A percentile compares a stretch with the other conserved stretches of the same genome.
Evolutionary conservation across 1,140 invertebrate genomes (phyloP).

Genomic region (Pseudobourletiella spinata): DNA sequence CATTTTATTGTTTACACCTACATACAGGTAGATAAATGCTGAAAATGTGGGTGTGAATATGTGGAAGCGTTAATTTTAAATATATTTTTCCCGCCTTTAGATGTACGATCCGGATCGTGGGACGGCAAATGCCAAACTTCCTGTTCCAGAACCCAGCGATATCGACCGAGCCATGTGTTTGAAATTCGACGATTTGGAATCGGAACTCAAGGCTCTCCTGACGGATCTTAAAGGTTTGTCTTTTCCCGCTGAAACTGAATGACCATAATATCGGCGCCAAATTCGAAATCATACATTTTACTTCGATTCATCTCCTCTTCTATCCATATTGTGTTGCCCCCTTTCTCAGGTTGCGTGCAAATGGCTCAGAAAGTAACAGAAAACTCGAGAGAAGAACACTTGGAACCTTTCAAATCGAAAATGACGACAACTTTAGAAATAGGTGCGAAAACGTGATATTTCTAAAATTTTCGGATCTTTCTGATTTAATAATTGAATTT

Average conservation of each 20-base stretch:
- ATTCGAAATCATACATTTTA: no score
- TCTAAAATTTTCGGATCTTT: no score
- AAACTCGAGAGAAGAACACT: slow-evolving; percentile 54
- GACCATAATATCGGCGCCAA: slow-evolving; percentile 45
- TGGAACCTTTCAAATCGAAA: slow-evolving; percentile 79
- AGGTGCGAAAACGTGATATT: no score
- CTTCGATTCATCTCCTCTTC: no score
- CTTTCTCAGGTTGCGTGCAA: slow-evolving; percentile 54
- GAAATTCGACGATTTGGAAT: slow-evolving; percentile 76
- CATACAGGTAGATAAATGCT: slow-evolving; percentile 52
- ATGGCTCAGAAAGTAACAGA: slow-evolving; percentile 61
- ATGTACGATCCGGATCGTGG: slow-evolving; percentile 42
- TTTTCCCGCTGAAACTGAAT: no score
- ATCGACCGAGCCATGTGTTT: slow-evolving; percentile 69
- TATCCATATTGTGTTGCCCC: no score
- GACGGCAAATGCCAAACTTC: slow-evolving; percentile 50
- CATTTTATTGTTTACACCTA: slow-evolving; percentile 82
- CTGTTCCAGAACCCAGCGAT: slow-evolving; percentile 84
- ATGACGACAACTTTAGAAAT: slow-evolving; percentile 67
- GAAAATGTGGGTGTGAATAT: no score
- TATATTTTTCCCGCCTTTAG: slow-evolving; percentile 18
- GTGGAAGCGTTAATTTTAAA: no score
- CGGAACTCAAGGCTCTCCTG: slow-evolving; percentile 58
- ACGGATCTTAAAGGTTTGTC: no score
- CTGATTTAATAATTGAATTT: no score